These are phyloP conservation scores for Montipora foliosa DNA, from an alignment of 64 coral and sea anemone species.

Conservation along the genomic window DNA sequence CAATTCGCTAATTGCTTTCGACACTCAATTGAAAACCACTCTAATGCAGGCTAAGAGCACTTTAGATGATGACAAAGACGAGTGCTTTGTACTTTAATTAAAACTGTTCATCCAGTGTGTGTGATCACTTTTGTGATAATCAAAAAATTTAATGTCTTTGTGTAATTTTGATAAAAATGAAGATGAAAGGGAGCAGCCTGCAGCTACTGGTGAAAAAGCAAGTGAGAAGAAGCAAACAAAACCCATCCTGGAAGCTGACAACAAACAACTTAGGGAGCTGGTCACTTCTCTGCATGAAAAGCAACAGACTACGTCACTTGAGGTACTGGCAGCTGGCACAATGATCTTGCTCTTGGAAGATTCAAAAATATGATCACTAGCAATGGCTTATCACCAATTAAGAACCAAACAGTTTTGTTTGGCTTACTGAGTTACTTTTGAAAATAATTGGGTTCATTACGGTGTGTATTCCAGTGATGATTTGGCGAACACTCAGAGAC, in stretches of 20 bases:
- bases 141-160: too few species aligned
- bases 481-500: too few species aligned
- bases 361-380: not conserved
- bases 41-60: too few species aligned
- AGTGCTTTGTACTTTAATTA: too few species aligned
- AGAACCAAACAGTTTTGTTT: not conserved
- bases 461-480: too few species aligned
- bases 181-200: not conserved
- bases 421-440: too few species aligned
- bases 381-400: not conserved
- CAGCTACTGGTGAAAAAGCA: not conserved
- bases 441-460: too few species aligned
- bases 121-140: too few species aligned
- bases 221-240: not conserved
- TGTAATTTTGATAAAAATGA: not conserved
- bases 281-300: constrained; percentile 89
- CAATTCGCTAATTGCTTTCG: too few species aligned
- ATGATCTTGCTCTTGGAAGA: not conserved
- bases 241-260: constrained; percentile 71
- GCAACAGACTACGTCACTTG: constrained; percentile 87
- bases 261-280: constrained; percentile 79
- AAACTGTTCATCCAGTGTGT: too few species aligned
- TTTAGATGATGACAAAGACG: too few species aligned
- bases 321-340: constrained; percentile 55
- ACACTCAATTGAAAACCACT: too few species aligned